Conservation (phyloP, 1,140 invertebrate species). For the Eumaeus atala region DNA sequence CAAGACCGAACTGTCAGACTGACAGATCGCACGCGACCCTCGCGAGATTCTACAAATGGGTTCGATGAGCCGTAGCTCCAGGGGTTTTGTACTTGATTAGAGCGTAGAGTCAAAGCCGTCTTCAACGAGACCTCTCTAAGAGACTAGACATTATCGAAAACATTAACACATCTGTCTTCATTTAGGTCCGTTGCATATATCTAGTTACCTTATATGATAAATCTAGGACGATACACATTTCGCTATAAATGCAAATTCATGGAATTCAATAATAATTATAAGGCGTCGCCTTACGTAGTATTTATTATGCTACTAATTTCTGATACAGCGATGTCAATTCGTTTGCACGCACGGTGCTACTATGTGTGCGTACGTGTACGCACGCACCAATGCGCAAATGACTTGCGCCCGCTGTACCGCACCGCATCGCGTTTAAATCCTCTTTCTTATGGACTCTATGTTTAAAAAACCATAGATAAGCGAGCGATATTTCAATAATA, state of each 20-base stretch:
- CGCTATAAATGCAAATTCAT: slow-evolving; percentile 74
- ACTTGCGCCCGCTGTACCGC: slow-evolving; percentile 20
- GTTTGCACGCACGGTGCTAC: slow-evolving; percentile 21
- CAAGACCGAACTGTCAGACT: slow-evolving; percentile 26
- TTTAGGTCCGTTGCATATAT: slow-evolving; percentile 59
- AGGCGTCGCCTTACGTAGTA: slow-evolving; percentile 49
- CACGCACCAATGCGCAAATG: slow-evolving; percentile 7
- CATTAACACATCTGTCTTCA: slow-evolving; percentile 53
- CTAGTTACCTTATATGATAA: slow-evolving; percentile 69
- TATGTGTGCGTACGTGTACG: slow-evolving; percentile 8
- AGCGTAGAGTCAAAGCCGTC: slow-evolving; percentile 40
- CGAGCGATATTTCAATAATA: neutral
- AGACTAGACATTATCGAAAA: slow-evolving; percentile 69
- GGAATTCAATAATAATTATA: slow-evolving; percentile 70
- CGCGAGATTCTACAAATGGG: slow-evolving; percentile 28
- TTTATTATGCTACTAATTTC: slow-evolving; percentile 57
- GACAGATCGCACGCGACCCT: slow-evolving; percentile 10
- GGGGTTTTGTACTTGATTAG: slow-evolving; percentile 66
- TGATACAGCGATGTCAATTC: slow-evolving; percentile 28
- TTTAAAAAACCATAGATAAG: slow-evolving; percentile 6
- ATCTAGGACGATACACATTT: slow-evolving; percentile 71
- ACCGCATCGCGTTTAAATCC: slow-evolving; percentile 15
- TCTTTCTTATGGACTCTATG: slow-evolving; percentile 8
- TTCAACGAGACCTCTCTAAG: slow-evolving; percentile 43
- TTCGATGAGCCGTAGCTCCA: slow-evolving; percentile 36